Evolutionary conservation across 1,140 invertebrate genomes (phyloP), one percentile per base, ranked within the genome.

Genomic region (Ooceraea biroi): DNA sequence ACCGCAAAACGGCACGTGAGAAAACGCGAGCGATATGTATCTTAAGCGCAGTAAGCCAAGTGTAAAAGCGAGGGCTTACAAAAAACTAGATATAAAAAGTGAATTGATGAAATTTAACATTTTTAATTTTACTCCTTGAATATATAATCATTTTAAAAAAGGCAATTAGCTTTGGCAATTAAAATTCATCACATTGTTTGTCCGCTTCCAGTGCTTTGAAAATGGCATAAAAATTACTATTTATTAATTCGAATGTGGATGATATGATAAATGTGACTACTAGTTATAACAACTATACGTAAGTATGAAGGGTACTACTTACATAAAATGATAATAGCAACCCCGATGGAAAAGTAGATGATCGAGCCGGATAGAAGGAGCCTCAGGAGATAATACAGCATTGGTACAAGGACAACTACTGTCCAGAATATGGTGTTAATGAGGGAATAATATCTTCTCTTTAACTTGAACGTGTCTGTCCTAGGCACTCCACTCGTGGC

Each of bases 361-460:
- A 96, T 95, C 83, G 97, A 96, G 44, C 97, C 97, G 63, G 96
- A 97, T 46, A 97, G 94, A 17, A 98, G 89, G 30, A 97, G 94
- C 44, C 95, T 95, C 4, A 96, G 86, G 46, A 98, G 93, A 91
- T 96, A 97, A 92, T 97, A 97, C 7, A 96, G 90, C 93, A 98
- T 96, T 48, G 96, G 96, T 60, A 96, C 95, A 0, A 97, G 92
- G 58, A 97, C 96, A 52, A 97, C 91, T 11, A 96, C 90, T 0
- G 95, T 95, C 97, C 97, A 98, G 77, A 95, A 95, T 1, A 95
- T 90, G 25, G 96, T 96, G 92, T 98, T 98, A 0, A 98, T 55
- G 10, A 98, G 90, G 0, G 97, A 96, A 91, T 95, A 97, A 30
- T 95, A 93, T 68, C 97, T 95, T 19, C 96, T 95, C 1, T 94